Base-by-base conservation (phyloP, 1,140 invertebrate genomes). In the Macrobrachium nipponense region DNA sequence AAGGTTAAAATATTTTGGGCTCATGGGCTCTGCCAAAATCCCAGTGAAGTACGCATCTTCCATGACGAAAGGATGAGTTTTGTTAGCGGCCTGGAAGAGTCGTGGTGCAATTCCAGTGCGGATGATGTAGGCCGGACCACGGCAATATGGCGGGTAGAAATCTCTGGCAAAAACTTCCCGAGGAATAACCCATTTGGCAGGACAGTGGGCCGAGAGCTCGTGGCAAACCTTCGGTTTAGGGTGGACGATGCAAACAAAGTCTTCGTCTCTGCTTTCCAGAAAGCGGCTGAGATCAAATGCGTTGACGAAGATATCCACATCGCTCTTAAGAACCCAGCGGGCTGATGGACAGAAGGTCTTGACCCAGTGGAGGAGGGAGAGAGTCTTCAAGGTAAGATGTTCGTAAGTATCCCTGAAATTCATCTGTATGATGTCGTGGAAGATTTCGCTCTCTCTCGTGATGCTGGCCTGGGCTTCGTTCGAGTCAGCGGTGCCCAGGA, bases 331-430 rank as follows among this genome's bases (percentile, higher is more conserved):
- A 15, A 90, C 43, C 73, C 80, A 89, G 11, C 83, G 14, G 10
- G 89, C 89, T 0, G 72, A 17, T 14, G 89, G 73, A 84, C 89
- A 90, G 64, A 66, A 87, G 7, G 89, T 78, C 59, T 89, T 87
- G 20, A 89, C 87, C 91, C 91, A 92, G 62, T 92, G 90, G 27
- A 92, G 87, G 51, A 89, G 90, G 58, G 90, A 80, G 60, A 92
- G 89, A 11, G 91, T 91, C 82, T 92, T 92, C 61, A 92, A 79
- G 3, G 92, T 92, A 36, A 93, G 91, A 72, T 92, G 92, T 72
- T 91, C 90, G 87, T 92, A 92, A 44, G 86, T 87, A 77, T 92
- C 92, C 51, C 89, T 78, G 66, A 92, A 91, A 66, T 91, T 90
- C 60, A 90, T 89, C 75, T 92, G 90, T 58, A 92, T 89, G 17